A percentile compares a stretch with the other conserved stretches of the same genome.
Conservation (phyloP, 2,888 invertebrate genomes). For the Oscheius sp. region DNA sequence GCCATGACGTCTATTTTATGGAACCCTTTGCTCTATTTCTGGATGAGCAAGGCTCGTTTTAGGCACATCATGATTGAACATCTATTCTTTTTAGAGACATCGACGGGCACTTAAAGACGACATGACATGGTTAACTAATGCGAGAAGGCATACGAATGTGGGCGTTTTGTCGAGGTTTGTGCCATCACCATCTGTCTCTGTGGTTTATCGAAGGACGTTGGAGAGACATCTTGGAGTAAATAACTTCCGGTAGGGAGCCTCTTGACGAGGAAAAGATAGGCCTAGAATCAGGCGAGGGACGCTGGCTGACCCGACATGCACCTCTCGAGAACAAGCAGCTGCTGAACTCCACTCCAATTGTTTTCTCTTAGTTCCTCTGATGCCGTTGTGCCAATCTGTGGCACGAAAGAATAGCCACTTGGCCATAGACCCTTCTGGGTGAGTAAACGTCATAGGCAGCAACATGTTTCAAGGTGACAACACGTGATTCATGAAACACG, state of each 20-base stretch:
- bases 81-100: constrained; percentile 60
- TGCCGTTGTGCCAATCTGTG: constrained; percentile 65
- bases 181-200: constrained; percentile 65
- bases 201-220: constrained; percentile 64
- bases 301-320: constrained; percentile 69
- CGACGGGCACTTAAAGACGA: constrained; percentile 68
- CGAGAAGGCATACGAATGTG: constrained; percentile 49
- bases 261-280: neutral
- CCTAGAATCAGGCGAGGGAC: constrained; percentile 62
- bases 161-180: constrained; percentile 63
- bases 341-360: constrained; percentile 67
- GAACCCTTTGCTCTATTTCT: constrained; percentile 70
- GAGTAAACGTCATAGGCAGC: neutral
- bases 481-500: neutral
- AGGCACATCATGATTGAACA: neutral
- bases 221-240: constrained; percentile 63
- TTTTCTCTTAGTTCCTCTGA: constrained; percentile 67
- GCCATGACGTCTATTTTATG: constrained; percentile 69
- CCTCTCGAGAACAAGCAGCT: constrained; percentile 59
- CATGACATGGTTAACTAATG: constrained; percentile 69
- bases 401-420: constrained; percentile 52
- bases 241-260: constrained; percentile 44
- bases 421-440: constrained; percentile 39
- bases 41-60: constrained; percentile 65
- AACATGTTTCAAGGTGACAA: neutral